Conservation (phyloP, 2,888 invertebrate species). For the Heliconius cydno region DNA sequence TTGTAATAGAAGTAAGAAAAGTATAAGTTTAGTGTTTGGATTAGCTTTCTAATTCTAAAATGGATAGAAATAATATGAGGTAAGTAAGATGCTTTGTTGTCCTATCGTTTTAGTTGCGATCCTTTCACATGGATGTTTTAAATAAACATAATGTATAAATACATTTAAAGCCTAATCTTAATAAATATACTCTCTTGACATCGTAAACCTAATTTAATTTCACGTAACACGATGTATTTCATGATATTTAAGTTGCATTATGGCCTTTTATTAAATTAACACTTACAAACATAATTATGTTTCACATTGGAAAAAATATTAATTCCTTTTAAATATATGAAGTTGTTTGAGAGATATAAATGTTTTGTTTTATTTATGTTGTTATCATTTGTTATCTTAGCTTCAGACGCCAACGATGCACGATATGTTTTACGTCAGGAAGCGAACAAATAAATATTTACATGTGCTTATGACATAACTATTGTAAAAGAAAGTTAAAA, state of each 20-base stretch:
- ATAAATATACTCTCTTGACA: neutral
- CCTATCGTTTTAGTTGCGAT: constrained; percentile 55
- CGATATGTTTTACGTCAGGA: constrained; percentile 1
- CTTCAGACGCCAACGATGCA: constrained; percentile 31
- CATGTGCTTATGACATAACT: neutral
- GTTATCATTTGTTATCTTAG: constrained; percentile 39
- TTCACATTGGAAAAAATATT: constrained; percentile 10
- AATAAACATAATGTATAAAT: neutral
- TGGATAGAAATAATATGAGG: constrained; percentile 64
- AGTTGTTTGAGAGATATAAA: constrained; percentile 32
- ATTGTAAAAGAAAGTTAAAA: neutral
- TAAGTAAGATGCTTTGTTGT: constrained; percentile 67
- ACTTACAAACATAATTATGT: constrained; percentile 20
- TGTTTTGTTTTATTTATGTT: constrained; percentile 41
- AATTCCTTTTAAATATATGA: neutral
- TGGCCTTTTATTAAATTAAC: constrained; percentile 9
- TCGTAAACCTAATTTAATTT: neutral
- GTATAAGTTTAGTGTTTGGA: constrained; percentile 50
- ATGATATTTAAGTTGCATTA: neutral
- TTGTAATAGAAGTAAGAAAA: constrained; percentile 60
- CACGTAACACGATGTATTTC: constrained; percentile 6
- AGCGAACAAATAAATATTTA: constrained; percentile 15
- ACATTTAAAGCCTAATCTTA: neutral
- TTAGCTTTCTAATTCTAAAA: constrained; percentile 42
- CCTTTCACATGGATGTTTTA: constrained; percentile 54